Evolutionary conservation across 2,797 vertebrate genomes (phyloP).

Genomic region (Oreochromis mossambicus): DNA sequence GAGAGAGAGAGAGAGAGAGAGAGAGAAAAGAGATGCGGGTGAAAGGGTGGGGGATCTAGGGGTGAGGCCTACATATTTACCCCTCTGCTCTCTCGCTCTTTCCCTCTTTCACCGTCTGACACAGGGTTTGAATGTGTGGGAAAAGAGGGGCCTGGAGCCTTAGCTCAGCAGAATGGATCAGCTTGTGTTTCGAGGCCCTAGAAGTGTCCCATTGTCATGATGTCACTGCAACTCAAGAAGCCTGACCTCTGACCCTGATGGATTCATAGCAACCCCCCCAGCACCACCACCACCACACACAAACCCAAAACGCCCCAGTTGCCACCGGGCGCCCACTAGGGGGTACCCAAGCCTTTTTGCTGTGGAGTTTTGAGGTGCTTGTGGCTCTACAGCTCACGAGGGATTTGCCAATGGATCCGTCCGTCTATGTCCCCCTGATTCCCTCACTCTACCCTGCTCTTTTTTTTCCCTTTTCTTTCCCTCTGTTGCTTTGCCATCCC

Average conservation of each 20-base stretch:
- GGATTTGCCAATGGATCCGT: constrained; percentile 36
- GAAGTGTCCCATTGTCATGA: constrained; percentile 98
- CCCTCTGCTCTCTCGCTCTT: constrained; percentile 59
- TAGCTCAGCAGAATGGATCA: constrained; percentile 89
- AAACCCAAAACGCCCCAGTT: constrained; percentile 78
- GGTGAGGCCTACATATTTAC: constrained; percentile 74
- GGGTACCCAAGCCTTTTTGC: constrained; percentile 94
- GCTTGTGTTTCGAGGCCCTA: constrained; percentile 86
- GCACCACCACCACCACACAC: background rate
- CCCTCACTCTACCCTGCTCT: constrained; percentile 6
- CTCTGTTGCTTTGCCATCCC: constrained; percentile 23
- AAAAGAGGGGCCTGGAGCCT: constrained; percentile 90
- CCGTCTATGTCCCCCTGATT: constrained; percentile 34
- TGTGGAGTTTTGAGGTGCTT: constrained; percentile 75
- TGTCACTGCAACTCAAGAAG: constrained; percentile 96
- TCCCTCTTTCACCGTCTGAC: constrained; percentile 61
- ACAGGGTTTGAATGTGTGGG: constrained; percentile 88
- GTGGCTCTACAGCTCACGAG: constrained; percentile 9
- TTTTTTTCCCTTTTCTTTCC: background rate
- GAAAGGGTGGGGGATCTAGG: constrained; percentile 46
- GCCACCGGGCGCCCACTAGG: constrained; percentile 91
- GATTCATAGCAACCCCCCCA: constrained; percentile 82
- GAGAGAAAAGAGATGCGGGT: constrained; percentile 32
- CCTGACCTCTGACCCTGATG: constrained; percentile 95
- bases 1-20: constrained; percentile 44